Base-by-base conservation (phyloP, 2,888 invertebrate genomes). In the Halictus quadricinctus region DNA sequence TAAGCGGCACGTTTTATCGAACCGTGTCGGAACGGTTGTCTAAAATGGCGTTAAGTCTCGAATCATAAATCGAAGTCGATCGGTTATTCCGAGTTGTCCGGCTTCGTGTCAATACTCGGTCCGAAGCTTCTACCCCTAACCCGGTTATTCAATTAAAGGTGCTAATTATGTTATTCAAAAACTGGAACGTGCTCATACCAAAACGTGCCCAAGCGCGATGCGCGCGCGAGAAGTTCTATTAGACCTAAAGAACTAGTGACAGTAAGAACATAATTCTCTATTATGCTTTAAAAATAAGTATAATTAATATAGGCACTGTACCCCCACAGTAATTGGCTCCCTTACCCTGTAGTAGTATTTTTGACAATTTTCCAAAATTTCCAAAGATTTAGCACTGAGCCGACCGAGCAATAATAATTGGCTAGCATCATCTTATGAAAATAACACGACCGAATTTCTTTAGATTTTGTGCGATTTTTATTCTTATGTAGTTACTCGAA, bases 71-170 rank as follows among this genome's bases (percentile, higher is more conserved):
- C 73, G 66, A 76, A 79, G 54, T 25, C 78, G 76, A 72, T 69
- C 43, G 29, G 46, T 79, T 72, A 82, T 76, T 74, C 13, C 25
- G 12, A 64, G 60, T 87, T 85, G n/a, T 72, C 79, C 79, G 87
- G 87, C 87, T 87, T 87, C 87, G 58, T 66, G 77, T 25, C 81
- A 79, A 84, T 81, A 73, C 78, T 82, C 58, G 80, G 79, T 36
- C 41, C 41, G 36, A 58, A 74, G 79, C 83, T 72, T 76, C 76
- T 85, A 69, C 77, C 60, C 36, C 66, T 85, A 69, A 79, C 60
- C 36, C 66, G 72, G 73, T 88, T 83, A 88, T 85, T 79, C 76
- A 78, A 88, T 88, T 88, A 87, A 84, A 46, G 13, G 43, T 66
- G 50, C 79, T 83, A 87, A 87, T 75, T 75, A 79, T 79, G 79